Percentiles rank a stretch among this genome's conserved stretches.
phyloP scores from a whole-genome alignment of 30 jellyfish, hydroid and myxozoan species.

The Phacellophora camtschatica region DNA sequence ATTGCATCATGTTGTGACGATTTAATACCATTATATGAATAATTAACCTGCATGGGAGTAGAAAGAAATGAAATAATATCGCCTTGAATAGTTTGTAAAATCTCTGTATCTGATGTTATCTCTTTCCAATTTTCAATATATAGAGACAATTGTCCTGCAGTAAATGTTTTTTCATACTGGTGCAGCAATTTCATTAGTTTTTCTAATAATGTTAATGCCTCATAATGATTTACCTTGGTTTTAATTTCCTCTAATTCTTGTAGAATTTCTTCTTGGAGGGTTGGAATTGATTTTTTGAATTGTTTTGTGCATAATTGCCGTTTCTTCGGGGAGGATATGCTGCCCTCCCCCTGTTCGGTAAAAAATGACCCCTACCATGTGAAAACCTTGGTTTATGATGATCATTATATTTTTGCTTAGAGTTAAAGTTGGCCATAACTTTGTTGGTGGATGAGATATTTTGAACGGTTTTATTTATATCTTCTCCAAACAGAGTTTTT shows the following conservation, averaged over 20 bases:
- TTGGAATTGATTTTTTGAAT: too few species aligned
- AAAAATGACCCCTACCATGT: too few species aligned
- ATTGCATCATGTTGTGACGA: too few species aligned
- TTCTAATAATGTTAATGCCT: too few species aligned
- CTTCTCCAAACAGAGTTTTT: not conserved
- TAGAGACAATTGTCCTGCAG: too few species aligned
- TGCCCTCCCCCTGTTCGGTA: not conserved
- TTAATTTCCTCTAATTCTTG: not conserved
- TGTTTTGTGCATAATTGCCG: not conserved
- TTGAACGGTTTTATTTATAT: not conserved
- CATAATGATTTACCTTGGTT: not conserved
- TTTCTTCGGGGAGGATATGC: not conserved
- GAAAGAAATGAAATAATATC: too few species aligned
- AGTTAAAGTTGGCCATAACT: not conserved
- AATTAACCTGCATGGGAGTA: not conserved
- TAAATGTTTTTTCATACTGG: too few species aligned
- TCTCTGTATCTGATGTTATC: too few species aligned
- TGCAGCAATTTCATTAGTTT: too few species aligned
- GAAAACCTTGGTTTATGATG: not conserved
- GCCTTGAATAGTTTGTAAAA: too few species aligned
- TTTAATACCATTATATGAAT: too few species aligned
- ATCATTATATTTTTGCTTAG: not conserved
- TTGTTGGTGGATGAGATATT: not conserved
- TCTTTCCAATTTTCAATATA: too few species aligned
- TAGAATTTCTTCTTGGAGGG: not conserved